Evolutionary conservation across 2,888 invertebrate genomes (phyloP).

Genomic region (Oscheius sp.): DNA sequence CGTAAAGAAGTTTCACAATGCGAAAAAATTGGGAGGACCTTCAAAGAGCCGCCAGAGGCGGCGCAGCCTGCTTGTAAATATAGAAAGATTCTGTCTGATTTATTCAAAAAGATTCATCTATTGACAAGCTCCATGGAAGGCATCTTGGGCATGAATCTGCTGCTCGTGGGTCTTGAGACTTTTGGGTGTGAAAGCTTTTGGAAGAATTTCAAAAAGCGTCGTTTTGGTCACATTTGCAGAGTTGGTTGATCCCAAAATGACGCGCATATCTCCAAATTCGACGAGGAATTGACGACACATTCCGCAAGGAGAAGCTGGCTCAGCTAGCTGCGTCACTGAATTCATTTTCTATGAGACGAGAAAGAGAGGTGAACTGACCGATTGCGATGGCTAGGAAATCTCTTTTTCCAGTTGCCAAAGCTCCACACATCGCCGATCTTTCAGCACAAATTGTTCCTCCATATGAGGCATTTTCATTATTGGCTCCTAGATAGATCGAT

Average conservation of each 20-base stretch:
- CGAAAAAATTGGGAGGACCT: too few relatives aligned
- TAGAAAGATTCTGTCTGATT: too few relatives aligned
- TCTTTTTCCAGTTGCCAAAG: slow-evolving; percentile 47
- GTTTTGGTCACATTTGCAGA: slow-evolving; percentile 41
- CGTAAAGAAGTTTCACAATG: too few relatives aligned
- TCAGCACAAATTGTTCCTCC: slow-evolving; percentile 74
- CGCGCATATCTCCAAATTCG: slow-evolving; percentile 66
- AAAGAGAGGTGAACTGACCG: too few relatives aligned
- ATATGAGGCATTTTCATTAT: slow-evolving; percentile 88
- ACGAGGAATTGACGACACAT: slow-evolving; percentile 66
- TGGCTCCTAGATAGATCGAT: slow-evolving; percentile 76
- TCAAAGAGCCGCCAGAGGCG: too few relatives aligned
- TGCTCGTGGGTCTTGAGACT: slow-evolving; percentile 38
- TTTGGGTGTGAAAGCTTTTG: slow-evolving; percentile 58
- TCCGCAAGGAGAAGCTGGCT: slow-evolving; percentile 66
- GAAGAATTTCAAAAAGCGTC: slow-evolving; percentile 51
- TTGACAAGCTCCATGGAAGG: slow-evolving; percentile 3
- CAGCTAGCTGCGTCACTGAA: slow-evolving; percentile 47
- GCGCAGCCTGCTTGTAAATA: too few relatives aligned
- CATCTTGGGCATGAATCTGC: not conserved
- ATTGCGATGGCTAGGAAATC: slow-evolving; percentile 52
- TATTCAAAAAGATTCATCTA: too few relatives aligned
- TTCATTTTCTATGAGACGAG: not conserved
- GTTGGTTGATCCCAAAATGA: slow-evolving; percentile 48
- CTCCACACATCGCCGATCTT: slow-evolving; percentile 46